Conservation (phyloP, 2,113 vertebrate genomes). For the Nothocercus julius region DNA sequence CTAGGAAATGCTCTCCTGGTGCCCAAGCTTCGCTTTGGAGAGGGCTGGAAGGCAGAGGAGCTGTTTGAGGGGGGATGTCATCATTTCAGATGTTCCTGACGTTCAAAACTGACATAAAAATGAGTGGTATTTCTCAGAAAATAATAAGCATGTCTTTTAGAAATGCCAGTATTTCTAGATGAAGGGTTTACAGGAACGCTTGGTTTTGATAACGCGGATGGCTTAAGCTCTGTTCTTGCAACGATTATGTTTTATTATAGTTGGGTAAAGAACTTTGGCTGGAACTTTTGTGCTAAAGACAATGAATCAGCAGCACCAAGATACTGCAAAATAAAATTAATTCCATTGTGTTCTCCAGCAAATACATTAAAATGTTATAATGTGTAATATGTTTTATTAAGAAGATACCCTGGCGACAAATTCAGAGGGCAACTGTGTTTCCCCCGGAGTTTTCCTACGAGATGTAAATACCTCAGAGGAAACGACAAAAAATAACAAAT, state of each 20-base stretch:
- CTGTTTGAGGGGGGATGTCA: background rate
- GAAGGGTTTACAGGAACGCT: background rate
- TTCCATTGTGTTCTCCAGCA: no score
- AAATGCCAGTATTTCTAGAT: background rate
- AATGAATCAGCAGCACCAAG: background rate
- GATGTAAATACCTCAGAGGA: background rate
- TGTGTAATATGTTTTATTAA: background rate
- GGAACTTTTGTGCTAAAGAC: background rate
- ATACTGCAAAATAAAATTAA: no score
- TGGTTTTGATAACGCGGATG: accelerated
- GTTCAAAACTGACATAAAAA: background rate
- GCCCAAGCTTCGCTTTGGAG: background rate
- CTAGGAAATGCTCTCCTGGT: background rate
- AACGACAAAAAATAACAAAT: background rate
- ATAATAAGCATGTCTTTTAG: background rate
- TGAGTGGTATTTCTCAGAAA: background rate
- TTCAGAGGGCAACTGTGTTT: background rate
- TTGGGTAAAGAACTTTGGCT: background rate
- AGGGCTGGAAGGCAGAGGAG: no score
- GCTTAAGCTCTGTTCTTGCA: background rate
- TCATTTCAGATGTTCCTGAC: background rate
- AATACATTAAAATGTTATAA: no score
- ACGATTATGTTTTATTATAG: background rate
- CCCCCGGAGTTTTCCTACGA: background rate
- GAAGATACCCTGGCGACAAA: background rate